Conservation (phyloP, 2,797 vertebrate species). For the Crocidura indochinensis region DNA sequence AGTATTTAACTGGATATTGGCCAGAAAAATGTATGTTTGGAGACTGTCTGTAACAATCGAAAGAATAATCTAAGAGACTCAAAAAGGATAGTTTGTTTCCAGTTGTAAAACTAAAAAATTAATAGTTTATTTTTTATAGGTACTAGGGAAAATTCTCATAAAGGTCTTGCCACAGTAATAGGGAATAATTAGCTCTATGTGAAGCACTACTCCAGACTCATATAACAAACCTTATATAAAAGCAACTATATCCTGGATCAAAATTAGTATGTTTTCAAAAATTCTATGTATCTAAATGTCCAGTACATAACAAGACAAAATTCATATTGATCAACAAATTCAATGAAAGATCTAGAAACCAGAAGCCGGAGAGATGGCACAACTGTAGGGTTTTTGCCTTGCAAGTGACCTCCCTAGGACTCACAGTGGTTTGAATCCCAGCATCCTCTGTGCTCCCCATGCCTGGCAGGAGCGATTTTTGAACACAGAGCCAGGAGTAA, state of each 20-base stretch:
- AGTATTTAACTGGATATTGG: not conserved
- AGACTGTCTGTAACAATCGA: not conserved
- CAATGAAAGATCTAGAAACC: not conserved
- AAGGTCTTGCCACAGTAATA: not conserved
- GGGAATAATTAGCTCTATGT: not conserved
- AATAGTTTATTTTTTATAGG: not conserved
- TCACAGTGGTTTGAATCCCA: no score
- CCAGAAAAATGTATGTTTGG: not conserved
- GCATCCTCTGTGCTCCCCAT: no score
- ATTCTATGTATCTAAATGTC: not conserved
- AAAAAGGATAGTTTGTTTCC: not conserved
- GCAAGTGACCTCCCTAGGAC: no score
- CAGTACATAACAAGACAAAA: not conserved
- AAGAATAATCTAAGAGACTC: not conserved
- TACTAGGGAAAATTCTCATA: not conserved
- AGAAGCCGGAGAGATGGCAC: no score
- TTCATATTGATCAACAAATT: not conserved
- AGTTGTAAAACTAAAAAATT: not conserved
- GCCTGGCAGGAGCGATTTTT: no score
- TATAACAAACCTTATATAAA: not conserved
- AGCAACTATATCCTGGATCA: not conserved
- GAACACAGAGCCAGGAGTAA: no score
- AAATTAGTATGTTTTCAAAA: slow-evolving; percentile 21
- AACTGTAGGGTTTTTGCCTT: no score
- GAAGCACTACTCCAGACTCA: not conserved